Evolutionary conservation across 2,797 vertebrate genomes (phyloP).

Genomic region (Sebastiscus tertius): DNA sequence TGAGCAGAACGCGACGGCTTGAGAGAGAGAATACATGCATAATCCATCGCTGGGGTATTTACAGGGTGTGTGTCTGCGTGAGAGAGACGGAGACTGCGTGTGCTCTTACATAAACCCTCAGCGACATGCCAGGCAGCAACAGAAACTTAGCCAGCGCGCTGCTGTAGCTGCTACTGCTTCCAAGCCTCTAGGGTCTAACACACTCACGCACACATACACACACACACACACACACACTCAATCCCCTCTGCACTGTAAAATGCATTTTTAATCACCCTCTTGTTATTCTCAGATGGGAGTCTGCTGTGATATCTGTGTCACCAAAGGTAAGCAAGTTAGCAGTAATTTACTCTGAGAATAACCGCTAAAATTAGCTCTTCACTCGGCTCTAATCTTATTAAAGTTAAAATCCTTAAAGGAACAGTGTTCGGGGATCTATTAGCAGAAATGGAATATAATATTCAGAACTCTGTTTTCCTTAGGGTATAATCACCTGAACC

Average conservation of each 20-base stretch:
- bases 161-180: constrained; percentile 58
- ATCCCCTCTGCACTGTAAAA: constrained; percentile 29
- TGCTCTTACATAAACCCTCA: constrained; percentile 71
- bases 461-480: neutral
- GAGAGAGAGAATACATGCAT: constrained; percentile 36
- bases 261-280: constrained; percentile 49
- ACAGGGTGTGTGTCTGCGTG: constrained; percentile 5
- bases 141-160: constrained; percentile 54
- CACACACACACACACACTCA: neutral
- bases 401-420: neutral
- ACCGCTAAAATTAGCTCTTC: neutral
- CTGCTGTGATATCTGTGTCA: constrained; percentile 34
- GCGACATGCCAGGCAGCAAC: constrained; percentile 60
- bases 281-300: constrained; percentile 29
- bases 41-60: constrained; percentile 52
- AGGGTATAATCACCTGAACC: neutral
- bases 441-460: neutral
- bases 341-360: neutral
- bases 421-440: neutral
- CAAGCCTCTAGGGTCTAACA: constrained; percentile 45
- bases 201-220: neutral
- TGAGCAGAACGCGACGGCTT: constrained; percentile 17
- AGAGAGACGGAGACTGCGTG: constrained; percentile 31
- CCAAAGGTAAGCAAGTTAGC: neutral
- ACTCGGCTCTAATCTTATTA: neutral